These are phyloP conservation scores for Sebastiscus tertius DNA, from an alignment of 2,797 vertebrate genomes.

Conservation along the genomic window DNA sequence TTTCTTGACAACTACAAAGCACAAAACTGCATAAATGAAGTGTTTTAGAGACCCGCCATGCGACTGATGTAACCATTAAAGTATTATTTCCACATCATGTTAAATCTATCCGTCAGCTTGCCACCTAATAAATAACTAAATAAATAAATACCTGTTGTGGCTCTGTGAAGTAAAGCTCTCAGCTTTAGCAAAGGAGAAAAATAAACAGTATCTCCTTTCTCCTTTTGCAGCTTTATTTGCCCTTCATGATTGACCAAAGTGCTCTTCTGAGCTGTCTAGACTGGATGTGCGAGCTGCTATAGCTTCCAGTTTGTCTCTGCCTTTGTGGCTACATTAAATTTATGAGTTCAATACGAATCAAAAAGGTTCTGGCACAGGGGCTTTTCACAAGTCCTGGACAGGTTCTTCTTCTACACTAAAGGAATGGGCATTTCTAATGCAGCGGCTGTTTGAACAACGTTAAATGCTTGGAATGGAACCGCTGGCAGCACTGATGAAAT, in stretches of 20 bases:
- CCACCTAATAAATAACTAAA: constrained; percentile 46
- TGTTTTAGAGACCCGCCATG: constrained; percentile 43
- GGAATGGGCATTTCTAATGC: neutral
- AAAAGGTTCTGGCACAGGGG: neutral
- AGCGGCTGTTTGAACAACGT: constrained; percentile 14
- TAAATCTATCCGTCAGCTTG: constrained; percentile 48
- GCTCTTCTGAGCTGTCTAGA: constrained; percentile 1
- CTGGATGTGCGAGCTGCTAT: constrained; percentile 16
- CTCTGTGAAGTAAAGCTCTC: constrained; percentile 20
- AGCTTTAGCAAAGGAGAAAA: constrained; percentile 8
- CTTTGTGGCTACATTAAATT: neutral
- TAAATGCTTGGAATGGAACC: neutral
- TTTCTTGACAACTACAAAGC: constrained; percentile 55
- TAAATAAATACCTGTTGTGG: constrained; percentile 57
- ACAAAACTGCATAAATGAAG: constrained; percentile 51
- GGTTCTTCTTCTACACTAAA: neutral
- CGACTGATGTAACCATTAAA: constrained; percentile 43
- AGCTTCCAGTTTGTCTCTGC: constrained; percentile 10
- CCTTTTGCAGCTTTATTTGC: constrained; percentile 9
- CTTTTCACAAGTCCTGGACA: neutral
- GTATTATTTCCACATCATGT: constrained; percentile 55
- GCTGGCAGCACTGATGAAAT: neutral
- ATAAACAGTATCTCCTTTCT: neutral
- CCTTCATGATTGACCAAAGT: constrained; percentile 30
- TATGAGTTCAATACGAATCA: neutral